These are phyloP conservation scores for Rhabdomys dilectus DNA, from an alignment of 2,113 vertebrate species.

Conservation along the genomic window DNA sequence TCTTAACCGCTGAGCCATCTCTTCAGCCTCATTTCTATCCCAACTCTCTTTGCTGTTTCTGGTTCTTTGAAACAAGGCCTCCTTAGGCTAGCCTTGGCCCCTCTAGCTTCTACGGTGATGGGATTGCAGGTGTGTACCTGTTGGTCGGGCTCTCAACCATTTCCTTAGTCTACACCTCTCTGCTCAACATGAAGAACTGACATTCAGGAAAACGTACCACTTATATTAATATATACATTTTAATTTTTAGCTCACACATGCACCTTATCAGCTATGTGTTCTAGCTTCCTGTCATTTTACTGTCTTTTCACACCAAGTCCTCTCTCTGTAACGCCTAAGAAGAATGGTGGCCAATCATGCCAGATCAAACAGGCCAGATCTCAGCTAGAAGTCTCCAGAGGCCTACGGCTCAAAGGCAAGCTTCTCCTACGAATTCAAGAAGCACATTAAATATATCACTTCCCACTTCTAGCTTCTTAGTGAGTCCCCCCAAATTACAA, in stretches of 20 bases:
- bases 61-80: background rate
- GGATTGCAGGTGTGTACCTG: background rate
- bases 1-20: background rate
- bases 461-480: background rate
- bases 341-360: background rate
- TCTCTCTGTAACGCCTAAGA: background rate
- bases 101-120: background rate
- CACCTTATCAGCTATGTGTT: background rate
- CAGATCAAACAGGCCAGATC: background rate
- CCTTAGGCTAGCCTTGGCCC: background rate
- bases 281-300: background rate
- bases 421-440: background rate
- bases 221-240: too few relatives aligned
- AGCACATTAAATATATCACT: conserved; percentile 22
- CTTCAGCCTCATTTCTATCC: background rate
- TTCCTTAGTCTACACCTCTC: background rate
- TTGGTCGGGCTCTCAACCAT: background rate
- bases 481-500: background rate
- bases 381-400: background rate
- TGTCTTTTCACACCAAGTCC: background rate
- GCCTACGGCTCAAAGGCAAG: background rate
- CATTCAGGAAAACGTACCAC: background rate
- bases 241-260: too few relatives aligned
- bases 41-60: background rate
- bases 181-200: background rate